phyloP scores from a whole-genome alignment of 2,888 invertebrate species.

The Cosmopolites sordidus region DNA sequence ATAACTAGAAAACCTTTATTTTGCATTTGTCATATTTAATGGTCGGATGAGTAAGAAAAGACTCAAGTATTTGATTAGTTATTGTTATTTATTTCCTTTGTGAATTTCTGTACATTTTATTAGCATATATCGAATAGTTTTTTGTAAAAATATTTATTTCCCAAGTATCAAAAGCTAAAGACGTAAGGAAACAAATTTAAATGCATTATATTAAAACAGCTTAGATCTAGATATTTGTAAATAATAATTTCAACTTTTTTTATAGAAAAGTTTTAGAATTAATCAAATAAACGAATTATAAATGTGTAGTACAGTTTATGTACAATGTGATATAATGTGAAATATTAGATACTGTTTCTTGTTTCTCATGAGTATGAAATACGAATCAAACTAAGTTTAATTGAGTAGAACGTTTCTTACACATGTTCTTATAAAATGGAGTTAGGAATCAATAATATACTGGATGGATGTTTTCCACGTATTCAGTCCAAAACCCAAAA shows the following conservation, averaged over 20 bases:
- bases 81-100: constrained; percentile 14
- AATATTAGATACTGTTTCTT: constrained; percentile 27
- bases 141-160: constrained; percentile 33
- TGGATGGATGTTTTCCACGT: too few relatives aligned
- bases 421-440: too few relatives aligned
- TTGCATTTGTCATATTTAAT: too few relatives aligned
- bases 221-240: constrained; percentile 41
- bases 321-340: constrained; percentile 42
- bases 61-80: too few relatives aligned
- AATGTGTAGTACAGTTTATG: constrained; percentile 39
- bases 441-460: too few relatives aligned
- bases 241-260: constrained; percentile 34
- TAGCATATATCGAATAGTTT: constrained; percentile 23
- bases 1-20: too few relatives aligned
- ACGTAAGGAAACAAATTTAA: constrained; percentile 32
- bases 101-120: constrained; percentile 36
- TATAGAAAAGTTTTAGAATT: constrained; percentile 22
- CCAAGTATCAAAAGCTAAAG: constrained; percentile 29
- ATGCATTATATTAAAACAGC: constrained; percentile 34
- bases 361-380: constrained; percentile 4
- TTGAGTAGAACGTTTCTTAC: too few relatives aligned
- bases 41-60: too few relatives aligned
- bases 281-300: constrained; percentile 39
- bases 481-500: constrained; percentile 14
- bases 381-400: too few relatives aligned